Evolutionary conservation across 1,140 invertebrate genomes (phyloP), one percentile per base, ranked within the genome.

Genomic region (Aphaenogaster ashmeadi): DNA sequence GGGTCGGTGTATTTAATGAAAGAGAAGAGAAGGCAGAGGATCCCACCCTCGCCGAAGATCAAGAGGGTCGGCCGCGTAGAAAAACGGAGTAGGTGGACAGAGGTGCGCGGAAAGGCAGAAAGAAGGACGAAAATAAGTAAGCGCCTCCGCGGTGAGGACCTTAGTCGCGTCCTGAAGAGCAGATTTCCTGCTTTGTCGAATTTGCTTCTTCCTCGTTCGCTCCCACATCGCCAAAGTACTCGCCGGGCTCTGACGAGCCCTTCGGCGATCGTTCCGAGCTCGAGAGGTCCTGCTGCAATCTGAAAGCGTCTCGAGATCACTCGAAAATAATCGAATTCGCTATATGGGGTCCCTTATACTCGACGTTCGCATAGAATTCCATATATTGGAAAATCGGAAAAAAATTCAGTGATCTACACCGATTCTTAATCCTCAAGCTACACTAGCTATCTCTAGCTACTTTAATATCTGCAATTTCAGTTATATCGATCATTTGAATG

Each of bases 1-100:
- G 86, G 88, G 86, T 88, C 74, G 86, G 74, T 89, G 89, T 91
- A 94, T 95, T 94, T 94, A 95, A 94, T 94, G 93, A 93, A 94
- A 94, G 91, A 91, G 91, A 93, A 89, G 86, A 86, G 90, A 86
- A 54, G 54, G 44, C 72, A 56, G 58, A 75, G 78, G 66, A 87
- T 88, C 77, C 83, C 80, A n/a, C 52, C 64, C 38, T 84, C 87
- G 80, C 80, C 87, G 89, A 92, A 93, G 93, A 94, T 94, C 92
- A 93, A 94, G 93, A 91, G 88, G 79, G 58, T 89, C 85, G 72
- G 75, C 81, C 89, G 78, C 54, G 85, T 86, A 84, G 89, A 88
- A 92, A 92, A 92, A 87, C 92, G 90, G 86, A 86, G 81, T 47
- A 64, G 80, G 72, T 85, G 87, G 88, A 92, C 90, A 88, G 80